Percentiles rank a stretch among this genome's conserved stretches.
These are phyloP conservation scores for Amphiura filiformis DNA, from an alignment of 35 echinoderm and acorn worm species.

Conservation along the genomic window DNA sequence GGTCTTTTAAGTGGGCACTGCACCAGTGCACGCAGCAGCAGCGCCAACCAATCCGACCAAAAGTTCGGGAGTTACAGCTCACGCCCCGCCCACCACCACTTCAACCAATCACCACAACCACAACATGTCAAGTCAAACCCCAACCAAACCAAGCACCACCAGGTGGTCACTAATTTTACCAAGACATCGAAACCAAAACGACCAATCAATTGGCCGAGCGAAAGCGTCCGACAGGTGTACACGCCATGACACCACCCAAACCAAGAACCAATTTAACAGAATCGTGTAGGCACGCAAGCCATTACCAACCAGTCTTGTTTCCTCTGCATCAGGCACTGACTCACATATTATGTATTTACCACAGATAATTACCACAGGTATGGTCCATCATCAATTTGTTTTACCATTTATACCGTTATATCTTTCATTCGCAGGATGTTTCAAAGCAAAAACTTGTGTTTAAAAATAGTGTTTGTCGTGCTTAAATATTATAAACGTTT, in stretches of 20 bases:
- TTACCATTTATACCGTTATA: no score
- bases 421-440: neutral
- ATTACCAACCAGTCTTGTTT: neutral
- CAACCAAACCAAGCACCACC: neutral
- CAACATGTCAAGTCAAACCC: neutral
- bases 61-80: neutral
- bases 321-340: neutral
- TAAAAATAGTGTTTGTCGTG: no score
- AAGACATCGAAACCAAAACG: neutral
- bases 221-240: neutral
- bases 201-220: neutral
- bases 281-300: neutral
- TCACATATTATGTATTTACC: conserved; percentile 4
- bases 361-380: conserved; percentile 2
- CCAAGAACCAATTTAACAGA: neutral
- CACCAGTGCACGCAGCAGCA: conserved; percentile 4
- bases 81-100: neutral
- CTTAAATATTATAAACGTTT: no score
- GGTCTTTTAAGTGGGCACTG: neutral
- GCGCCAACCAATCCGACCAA: neutral
- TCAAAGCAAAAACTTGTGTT: no score
- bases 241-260: no score
- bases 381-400: neutral
- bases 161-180: neutral
- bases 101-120: neutral